A percentile compares a stretch with the other conserved stretches of the same genome.
These are phyloP conservation scores for Anguilla rostrata DNA, from an alignment of 2,113 vertebrate species.

Conservation along the genomic window DNA sequence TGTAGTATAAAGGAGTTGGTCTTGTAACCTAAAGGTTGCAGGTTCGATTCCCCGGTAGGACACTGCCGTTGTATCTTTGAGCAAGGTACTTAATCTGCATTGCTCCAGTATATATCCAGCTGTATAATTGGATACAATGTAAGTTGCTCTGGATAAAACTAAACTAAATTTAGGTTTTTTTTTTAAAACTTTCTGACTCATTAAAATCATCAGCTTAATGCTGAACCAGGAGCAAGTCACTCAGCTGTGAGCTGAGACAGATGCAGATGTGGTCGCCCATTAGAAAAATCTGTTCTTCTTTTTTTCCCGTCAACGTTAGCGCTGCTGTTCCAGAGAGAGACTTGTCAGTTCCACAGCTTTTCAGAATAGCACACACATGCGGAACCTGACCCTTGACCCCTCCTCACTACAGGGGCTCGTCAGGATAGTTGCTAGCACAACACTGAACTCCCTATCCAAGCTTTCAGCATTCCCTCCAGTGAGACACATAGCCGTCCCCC, in stretches of 20 bases:
- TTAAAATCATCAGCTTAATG: neutral
- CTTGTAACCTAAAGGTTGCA: no score
- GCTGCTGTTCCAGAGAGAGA: neutral
- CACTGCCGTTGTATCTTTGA: no score
- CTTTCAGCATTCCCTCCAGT: no score
- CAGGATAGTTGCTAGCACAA: neutral
- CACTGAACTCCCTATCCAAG: neutral
- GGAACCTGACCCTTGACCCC: neutral
- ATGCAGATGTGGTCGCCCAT: neutral
- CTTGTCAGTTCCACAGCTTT: neutral
- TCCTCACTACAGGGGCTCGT: neutral
- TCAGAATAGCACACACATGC: neutral
- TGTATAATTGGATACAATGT: no score
- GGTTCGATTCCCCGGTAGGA: no score
- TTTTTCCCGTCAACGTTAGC: neutral
- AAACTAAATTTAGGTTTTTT: neutral
- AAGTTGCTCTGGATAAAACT: no score
- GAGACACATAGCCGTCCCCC: neutral
- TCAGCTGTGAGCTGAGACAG: neutral
- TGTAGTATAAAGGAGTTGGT: neutral
- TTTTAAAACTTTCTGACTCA: neutral
- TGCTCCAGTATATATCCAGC: no score
- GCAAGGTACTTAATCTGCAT: no score
- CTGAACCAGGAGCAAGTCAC: neutral
- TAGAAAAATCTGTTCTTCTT: neutral